Evolutionary conservation across 2,113 vertebrate species (phyloP), one percentile per base, ranked within the genome.

Genomic region (Tringa solitaria): DNA sequence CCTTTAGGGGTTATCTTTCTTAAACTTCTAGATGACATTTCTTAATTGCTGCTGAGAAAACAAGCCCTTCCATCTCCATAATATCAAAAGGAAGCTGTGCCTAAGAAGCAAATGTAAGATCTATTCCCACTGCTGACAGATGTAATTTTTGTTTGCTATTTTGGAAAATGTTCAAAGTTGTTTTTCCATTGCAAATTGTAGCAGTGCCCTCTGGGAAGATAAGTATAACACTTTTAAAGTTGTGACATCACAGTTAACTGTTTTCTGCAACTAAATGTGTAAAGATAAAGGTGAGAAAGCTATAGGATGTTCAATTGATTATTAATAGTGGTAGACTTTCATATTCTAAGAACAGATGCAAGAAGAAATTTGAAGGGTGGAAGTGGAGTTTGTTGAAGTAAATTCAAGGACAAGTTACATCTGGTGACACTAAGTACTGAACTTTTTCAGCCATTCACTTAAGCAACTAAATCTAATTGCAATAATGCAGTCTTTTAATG

Each of bases 151-250:
- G 92, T 97, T 96, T 96, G 68, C 94, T 97, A 14, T 90, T 97
- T 97, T 97, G 96, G 96, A 98, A 98, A 93, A 92, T 78, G 95
- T 97, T 97, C 87, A 90, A 95, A 97, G 96, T 93, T 96, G 89
- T 18, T 96, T 96, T 96, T 88, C 94, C 81, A 70, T 84, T 94
- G 95, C 89, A 97, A 97, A 96, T 95, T 20, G 19, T 77, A 93
- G 89, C 92, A 80, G 87, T 94, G 87, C 95, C 90, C 77, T 96
- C 85, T 93, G 73, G 57, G 60, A 84, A 95, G 94, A 73, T 46
- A 93, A 95, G 27, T 41, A 82, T 76, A 93, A 89, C 54, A 64
- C 92, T 93, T 95, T 85, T 91, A 18, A 94, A 80, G 63, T 88
- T 96, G 65, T 95, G 84, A 74, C 8, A 1, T 95, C 94, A 61